Evolutionary conservation across 2,888 invertebrate genomes (phyloP), one percentile per base, ranked within the genome.

Genomic region (Tetheella fluctuosa): DNA sequence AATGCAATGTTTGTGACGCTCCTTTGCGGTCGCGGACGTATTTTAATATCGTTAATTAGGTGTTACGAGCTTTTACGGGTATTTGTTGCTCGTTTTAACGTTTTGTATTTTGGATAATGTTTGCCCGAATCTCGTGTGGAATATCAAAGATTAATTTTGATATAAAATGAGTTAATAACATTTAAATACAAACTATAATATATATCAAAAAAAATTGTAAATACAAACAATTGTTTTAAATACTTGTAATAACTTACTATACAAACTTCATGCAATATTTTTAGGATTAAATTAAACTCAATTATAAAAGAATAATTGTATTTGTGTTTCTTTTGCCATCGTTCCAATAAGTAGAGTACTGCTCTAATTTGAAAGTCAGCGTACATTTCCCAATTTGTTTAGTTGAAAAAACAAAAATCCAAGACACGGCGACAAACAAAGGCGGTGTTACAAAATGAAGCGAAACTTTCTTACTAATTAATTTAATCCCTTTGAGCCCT

Each of bases 41-140:
- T 91, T 93, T 92, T 91, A 91, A 92, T 91, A 91, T 90, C 91
- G 91, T 91, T 92, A 93, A 93, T 93, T 93, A 91, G 91, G 91
- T 91, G 91, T 86, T 86, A 84, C 86, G 80, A 80, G 83, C 84
- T 79, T 83, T 84, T 84, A 81, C 75, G 69, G 74, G 63, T 76
- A 69, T 74, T 75, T 65, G 71, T 74, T 73, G 75, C 79, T 77
- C 81, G 77, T 78, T 77, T 76, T 70, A 76, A 71, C 71, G 64
- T 70, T 59, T 78, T 72, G 62, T 62, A 59, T 70, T 79, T 76
- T 74, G 75, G 71, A 74, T 79, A 80, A 81, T 77, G 77, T 71
- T 73, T 63, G 69, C 68, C 70, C 73, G 67, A 74, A 75, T 77
- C 76, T 78, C 62, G 59, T 59, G 59, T 58, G 59, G 25, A 60